Evolutionary conservation across 2,113 vertebrate genomes (phyloP).

Genomic region (Psittacula cyanocephala): DNA sequence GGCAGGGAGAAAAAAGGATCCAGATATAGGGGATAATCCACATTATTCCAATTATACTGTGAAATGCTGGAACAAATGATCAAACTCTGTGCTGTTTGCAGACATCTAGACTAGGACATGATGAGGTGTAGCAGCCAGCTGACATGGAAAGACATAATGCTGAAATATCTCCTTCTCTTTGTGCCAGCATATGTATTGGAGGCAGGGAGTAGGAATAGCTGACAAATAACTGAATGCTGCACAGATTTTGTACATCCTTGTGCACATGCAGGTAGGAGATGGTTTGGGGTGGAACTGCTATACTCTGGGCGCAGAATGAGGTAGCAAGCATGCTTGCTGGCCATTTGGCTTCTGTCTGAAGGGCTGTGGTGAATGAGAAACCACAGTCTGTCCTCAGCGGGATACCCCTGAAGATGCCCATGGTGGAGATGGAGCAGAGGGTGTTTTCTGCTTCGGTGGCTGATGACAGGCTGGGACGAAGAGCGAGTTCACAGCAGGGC

Average conservation of each 20-base stretch:
- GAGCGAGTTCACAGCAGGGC: background rate
- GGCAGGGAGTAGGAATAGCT: background rate
- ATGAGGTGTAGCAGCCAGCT: background rate
- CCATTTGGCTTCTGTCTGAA: background rate
- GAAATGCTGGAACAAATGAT: background rate
- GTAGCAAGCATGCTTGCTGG: rapidly evolving
- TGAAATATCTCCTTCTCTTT: background rate
- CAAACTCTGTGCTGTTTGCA: background rate
- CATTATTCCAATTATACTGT: background rate
- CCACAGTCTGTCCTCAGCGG: background rate
- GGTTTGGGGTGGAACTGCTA: background rate
- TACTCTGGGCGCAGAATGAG: background rate
- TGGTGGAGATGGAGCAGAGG: background rate
- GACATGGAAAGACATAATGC: background rate
- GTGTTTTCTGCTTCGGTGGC: background rate
- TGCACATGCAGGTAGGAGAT: background rate
- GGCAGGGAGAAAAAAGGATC: background rate
- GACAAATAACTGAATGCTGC: background rate
- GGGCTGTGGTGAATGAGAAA: background rate
- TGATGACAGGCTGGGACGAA: background rate
- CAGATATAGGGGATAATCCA: background rate
- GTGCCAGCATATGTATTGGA: rapidly evolving
- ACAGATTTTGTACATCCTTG: background rate
- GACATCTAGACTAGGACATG: background rate
- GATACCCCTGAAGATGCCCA: background rate